Conservation (phyloP, 2,888 invertebrate species). For the Vanessa cardui region DNA sequence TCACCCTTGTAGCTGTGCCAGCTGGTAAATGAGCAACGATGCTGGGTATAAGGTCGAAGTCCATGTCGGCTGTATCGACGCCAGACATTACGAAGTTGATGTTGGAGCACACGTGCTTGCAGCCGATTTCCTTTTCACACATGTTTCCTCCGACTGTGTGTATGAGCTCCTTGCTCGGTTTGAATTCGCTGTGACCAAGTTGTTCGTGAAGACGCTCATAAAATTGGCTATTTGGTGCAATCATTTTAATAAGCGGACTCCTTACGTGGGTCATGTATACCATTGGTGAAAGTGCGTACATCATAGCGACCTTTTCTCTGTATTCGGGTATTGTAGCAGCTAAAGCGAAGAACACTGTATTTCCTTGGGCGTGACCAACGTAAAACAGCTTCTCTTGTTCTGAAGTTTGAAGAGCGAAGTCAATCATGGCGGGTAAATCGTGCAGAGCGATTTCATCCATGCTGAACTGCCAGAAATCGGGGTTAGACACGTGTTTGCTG, state of each 20-base stretch:
- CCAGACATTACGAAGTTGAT: conserved; percentile 85
- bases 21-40: conserved; percentile 82
- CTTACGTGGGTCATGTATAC: conserved; percentile 71
- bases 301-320: conserved; percentile 66
- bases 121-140: conserved; percentile 63
- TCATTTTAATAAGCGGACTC: conserved; percentile 71
- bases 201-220: conserved; percentile 51
- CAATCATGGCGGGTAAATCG: conserved; percentile 75
- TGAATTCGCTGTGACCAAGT: conserved; percentile 63
- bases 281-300: conserved; percentile 73
- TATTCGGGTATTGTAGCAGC: conserved; percentile 62
- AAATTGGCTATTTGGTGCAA: conserved; percentile 62
- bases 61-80: conserved; percentile 79
- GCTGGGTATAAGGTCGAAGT: conserved; percentile 77
- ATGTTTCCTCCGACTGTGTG: conserved; percentile 62
- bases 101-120: conserved; percentile 82
- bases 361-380: conserved; percentile 67
- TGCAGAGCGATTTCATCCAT: conserved; percentile 71
- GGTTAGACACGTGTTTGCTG: conserved; percentile 62
- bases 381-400: conserved; percentile 65
- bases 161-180: conserved; percentile 58
- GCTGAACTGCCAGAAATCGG: conserved; percentile 74
- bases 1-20: conserved; percentile 80
- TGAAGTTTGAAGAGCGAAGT: conserved; percentile 61
- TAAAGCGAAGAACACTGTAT: conserved; percentile 67